Conservation (phyloP, 1,140 invertebrate species). For the Sminthurinus signatus region DNA sequence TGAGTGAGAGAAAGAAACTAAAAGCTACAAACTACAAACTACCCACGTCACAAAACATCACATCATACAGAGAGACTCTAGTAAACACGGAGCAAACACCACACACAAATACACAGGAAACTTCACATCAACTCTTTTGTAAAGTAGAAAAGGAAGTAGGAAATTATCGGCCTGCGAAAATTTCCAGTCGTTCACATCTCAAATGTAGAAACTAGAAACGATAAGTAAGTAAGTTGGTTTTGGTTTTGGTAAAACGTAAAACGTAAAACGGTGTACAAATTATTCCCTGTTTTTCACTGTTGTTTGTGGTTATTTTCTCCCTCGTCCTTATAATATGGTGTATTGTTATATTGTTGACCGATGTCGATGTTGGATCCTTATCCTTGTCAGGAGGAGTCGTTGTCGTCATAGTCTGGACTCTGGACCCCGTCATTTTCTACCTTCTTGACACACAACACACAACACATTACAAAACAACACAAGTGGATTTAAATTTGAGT, state of each 20-base stretch:
- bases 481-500: not conserved
- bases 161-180: slow-evolving; percentile 41
- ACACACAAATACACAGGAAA: slow-evolving; percentile 31
- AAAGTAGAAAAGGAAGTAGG: slow-evolving; percentile 37
- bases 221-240: not conserved
- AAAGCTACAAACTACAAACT: too few relatives aligned
- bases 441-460: too few relatives aligned
- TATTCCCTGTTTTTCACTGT: not conserved
- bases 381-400: slow-evolving; percentile 12
- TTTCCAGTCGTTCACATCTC: slow-evolving; percentile 26
- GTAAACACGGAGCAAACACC: too few relatives aligned
- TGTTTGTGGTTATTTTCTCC: not conserved
- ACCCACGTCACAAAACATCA: too few relatives aligned
- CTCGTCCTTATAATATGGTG: not conserved
- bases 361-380: not conserved
- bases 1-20: too few relatives aligned
- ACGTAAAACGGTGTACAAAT: slow-evolving; percentile 10
- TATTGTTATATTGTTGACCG: not conserved
- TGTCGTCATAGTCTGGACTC: not conserved
- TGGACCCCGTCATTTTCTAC: slow-evolving; percentile 10
- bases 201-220: too few relatives aligned
- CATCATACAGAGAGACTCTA: too few relatives aligned
- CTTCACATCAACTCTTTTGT: slow-evolving; percentile 37
- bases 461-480: too few relatives aligned
- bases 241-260: too few relatives aligned